Evolutionary conservation across 2,113 vertebrate species (phyloP).

Genomic region (Pachyramphus minor): DNA sequence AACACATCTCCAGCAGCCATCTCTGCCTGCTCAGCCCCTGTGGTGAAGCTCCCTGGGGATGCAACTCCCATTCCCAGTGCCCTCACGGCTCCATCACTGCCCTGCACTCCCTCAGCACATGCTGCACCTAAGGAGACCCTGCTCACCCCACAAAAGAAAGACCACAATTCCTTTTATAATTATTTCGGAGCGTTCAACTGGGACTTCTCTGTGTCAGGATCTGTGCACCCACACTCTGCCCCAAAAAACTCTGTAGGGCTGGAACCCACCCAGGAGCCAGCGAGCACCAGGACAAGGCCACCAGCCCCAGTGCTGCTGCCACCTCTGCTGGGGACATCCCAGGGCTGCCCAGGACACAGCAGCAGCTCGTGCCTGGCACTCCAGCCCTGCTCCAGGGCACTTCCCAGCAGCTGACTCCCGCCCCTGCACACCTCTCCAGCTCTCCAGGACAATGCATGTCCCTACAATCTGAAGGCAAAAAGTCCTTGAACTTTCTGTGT

Average conservation of each 20-base stretch:
- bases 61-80: neutral
- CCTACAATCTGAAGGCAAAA: neutral
- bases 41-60: accelerated
- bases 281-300: accelerated
- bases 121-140: neutral
- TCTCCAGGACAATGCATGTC: neutral
- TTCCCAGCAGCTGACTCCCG: neutral
- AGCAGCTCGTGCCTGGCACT: neutral
- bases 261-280: neutral
- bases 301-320: neutral
- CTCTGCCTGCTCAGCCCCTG: accelerated
- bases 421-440: neutral
- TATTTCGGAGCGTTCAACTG: accelerated
- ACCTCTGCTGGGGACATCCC: neutral
- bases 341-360: neutral
- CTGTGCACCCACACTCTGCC: neutral
- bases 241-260: neutral
- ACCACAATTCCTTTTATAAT: neutral
- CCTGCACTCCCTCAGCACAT: neutral
- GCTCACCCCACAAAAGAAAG: accelerated
- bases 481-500: conserved; percentile 55
- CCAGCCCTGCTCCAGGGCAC: accelerated
- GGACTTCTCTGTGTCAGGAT: neutral
- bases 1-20: neutral
- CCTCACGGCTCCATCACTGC: accelerated